Percentiles rank a stretch among this genome's conserved stretches.
These are phyloP conservation scores for Pluvianellus socialis DNA, from an alignment of 2,113 vertebrate genomes.

Conservation along the genomic window DNA sequence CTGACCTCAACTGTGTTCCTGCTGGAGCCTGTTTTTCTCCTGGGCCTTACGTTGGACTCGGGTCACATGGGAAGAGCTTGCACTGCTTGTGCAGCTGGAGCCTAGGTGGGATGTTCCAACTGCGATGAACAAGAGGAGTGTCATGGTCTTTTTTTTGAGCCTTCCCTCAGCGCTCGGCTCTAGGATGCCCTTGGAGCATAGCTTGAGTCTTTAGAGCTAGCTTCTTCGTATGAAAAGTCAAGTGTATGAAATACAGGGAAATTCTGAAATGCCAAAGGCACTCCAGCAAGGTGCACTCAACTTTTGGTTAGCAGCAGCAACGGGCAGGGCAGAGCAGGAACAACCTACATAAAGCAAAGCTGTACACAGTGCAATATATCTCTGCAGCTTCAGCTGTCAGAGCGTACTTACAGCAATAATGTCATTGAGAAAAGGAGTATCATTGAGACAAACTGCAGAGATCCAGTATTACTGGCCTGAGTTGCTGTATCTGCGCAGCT, in stretches of 20 bases:
- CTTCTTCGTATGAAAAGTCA: neutral
- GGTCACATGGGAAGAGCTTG: slow-evolving; percentile 5
- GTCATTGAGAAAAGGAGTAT: neutral
- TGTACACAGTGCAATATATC: fast-evolving
- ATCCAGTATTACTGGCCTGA: neutral
- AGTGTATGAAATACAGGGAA: neutral
- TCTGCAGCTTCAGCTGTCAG: neutral
- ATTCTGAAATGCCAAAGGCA: neutral
- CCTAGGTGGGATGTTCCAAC: neutral
- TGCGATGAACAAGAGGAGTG: neutral
- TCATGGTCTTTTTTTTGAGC: neutral
- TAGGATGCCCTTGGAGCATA: neutral
- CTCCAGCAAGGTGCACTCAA: neutral
- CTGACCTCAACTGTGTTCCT: neutral
- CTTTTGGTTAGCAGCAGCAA: neutral
- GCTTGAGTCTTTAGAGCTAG: neutral
- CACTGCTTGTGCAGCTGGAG: neutral
- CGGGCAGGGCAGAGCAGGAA: neutral
- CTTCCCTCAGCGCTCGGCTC: neutral
- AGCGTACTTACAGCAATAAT: neutral
- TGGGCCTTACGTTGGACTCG: neutral
- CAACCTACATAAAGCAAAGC: neutral
- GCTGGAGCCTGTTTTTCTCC: neutral
- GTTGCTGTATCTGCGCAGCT: neutral
- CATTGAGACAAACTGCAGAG: neutral